phyloP scores from a whole-genome alignment of 1,140 invertebrate genomes.

The Formica selysi region DNA sequence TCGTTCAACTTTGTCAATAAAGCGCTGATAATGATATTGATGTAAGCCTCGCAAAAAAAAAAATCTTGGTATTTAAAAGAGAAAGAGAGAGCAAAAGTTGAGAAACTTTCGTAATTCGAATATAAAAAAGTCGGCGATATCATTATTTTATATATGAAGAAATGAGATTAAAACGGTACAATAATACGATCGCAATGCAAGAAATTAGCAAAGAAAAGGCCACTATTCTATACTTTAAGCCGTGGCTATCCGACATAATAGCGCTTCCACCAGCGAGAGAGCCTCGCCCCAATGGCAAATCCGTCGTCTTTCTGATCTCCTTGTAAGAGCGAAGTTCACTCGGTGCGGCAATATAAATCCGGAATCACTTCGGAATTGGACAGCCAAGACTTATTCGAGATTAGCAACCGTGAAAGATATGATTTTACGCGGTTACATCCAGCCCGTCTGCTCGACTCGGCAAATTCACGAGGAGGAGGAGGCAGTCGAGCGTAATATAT shows the following conservation, averaged over 20 bases:
- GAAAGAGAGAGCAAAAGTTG: background rate
- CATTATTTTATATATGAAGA: background rate
- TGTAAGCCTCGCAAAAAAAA: no score
- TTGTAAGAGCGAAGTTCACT: slow-evolving; percentile 39
- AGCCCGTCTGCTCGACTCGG: background rate
- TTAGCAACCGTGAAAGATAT: slow-evolving; percentile 68
- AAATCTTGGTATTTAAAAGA: background rate
- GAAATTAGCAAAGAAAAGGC: slow-evolving; percentile 4
- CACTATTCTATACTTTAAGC: no score
- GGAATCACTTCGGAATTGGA: slow-evolving; percentile 66
- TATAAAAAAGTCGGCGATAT: background rate
- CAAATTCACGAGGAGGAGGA: background rate
- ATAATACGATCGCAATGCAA: background rate
- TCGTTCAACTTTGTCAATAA: background rate
- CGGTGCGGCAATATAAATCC: slow-evolving; percentile 52
- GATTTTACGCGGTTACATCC: slow-evolving; percentile 59
- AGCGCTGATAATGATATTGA: background rate
- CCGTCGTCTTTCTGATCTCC: slow-evolving; percentile 53
- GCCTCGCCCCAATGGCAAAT: slow-evolving; percentile 14
- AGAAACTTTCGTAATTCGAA: background rate
- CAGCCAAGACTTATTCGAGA: slow-evolving; percentile 54
- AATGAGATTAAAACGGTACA: background rate
- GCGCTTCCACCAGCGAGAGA: background rate
- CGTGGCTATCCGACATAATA: background rate
- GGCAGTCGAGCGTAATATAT: slow-evolving; percentile 47